These are phyloP conservation scores for Octopus bimaculoides DNA, from an alignment of 1,140 invertebrate genomes.

Conservation along the genomic window DNA sequence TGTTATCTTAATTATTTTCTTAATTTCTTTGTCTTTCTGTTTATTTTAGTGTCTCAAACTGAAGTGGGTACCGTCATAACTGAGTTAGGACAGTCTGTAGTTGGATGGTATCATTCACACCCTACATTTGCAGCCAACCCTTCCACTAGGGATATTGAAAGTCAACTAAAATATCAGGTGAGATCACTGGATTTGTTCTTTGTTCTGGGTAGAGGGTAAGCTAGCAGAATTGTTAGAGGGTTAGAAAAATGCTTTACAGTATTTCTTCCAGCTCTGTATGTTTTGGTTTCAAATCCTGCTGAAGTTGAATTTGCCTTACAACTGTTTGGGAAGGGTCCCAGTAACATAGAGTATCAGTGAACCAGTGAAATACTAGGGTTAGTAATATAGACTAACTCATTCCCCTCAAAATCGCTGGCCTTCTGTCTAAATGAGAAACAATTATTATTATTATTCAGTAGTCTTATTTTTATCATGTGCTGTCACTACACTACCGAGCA, in stretches of 20 bases:
- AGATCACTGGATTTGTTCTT: constrained; percentile 6
- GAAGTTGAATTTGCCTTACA: not conserved
- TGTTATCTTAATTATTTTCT: no score
- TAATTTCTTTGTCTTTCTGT: no score
- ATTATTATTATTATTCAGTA: no score
- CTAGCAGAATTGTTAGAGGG: not conserved
- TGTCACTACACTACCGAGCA: no score
- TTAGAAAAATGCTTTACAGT: not conserved
- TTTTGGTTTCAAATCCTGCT: not conserved
- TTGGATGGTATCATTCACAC: constrained; percentile 98
- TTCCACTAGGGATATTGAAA: constrained; percentile 75
- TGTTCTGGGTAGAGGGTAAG: not conserved
- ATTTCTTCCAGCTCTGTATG: not conserved
- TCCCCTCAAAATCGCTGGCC: no score
- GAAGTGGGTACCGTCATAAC: constrained; percentile 62
- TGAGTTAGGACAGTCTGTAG: constrained; percentile 63
- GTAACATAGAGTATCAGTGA: not conserved
- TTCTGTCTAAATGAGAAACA: no score
- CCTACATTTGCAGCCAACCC: constrained; percentile 83
- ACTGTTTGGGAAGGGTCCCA: not conserved
- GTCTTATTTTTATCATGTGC: no score
- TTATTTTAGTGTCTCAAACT: constrained; percentile 60
- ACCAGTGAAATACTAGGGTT: not conserved
- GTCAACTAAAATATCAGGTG: constrained; percentile 61
- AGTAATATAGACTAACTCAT: no score